Evolutionary conservation across 2,797 vertebrate species (phyloP).

Genomic region (Acipenser oxyrinchus): DNA sequence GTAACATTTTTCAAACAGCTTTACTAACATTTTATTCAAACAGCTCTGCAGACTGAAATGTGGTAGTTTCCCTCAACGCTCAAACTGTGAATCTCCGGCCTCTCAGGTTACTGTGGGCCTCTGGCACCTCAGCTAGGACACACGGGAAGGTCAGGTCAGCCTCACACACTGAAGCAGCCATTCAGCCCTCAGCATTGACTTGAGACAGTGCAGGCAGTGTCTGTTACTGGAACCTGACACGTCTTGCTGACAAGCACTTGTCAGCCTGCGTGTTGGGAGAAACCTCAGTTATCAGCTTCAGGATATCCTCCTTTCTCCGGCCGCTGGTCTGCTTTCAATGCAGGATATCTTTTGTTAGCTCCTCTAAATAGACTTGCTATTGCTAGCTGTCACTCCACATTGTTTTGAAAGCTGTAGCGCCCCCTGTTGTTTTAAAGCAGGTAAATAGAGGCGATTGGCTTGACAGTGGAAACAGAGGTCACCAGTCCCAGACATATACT

Average conservation of each 20-base stretch:
- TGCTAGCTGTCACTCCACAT: too few species aligned
- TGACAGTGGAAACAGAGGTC: too few species aligned
- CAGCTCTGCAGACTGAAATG: neutral
- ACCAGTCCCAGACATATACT: too few species aligned
- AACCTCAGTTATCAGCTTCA: neutral
- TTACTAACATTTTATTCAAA: too few species aligned
- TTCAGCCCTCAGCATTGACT: neutral
- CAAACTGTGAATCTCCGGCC: neutral
- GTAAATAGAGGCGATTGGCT: too few species aligned
- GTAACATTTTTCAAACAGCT: too few species aligned
- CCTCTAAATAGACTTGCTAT: too few species aligned
- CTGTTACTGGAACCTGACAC: neutral
- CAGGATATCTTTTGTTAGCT: too few species aligned
- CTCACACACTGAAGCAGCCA: neutral
- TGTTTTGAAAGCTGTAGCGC: too few species aligned
- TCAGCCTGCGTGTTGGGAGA: neutral
- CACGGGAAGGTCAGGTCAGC: constrained; percentile 2
- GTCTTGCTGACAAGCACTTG: neutral
- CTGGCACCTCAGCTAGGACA: neutral
- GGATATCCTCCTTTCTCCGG: neutral
- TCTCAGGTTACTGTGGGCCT: neutral
- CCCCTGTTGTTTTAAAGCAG: too few species aligned
- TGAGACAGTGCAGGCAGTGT: neutral
- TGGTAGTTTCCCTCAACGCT: neutral
- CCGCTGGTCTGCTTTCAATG: too few species aligned